Conservation (phyloP, 2,113 vertebrate genomes). For the chimpanzee (Pan troglodytes) region NHGRI_mPanTro3-v2.1_pri NC_072398.2:195407501-195408000, state of each 20-base stretch:
- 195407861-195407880: background rate
- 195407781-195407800: background rate
- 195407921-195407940: background rate
- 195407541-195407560: too few relatives aligned
- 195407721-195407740: background rate
- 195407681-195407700: too few relatives aligned
- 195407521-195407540: too few relatives aligned
- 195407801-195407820: background rate
- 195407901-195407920: background rate
- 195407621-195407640: too few relatives aligned
- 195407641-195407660: too few relatives aligned
- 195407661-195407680: too few relatives aligned
- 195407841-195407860: conserved; percentile 11
- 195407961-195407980: background rate
- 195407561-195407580: too few relatives aligned
- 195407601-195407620: too few relatives aligned
- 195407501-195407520: too few relatives aligned
- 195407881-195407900: conserved; percentile 1
- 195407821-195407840: conserved; percentile 39
- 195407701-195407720: too few relatives aligned
- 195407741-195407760: background rate
- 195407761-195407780: background rate
- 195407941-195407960: background rate
- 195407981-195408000: background rate
- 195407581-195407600: too few relatives aligned